A percentile compares a stretch with the other conserved stretches of the same genome.
Evolutionary conservation across 1,140 invertebrate genomes (phyloP).

Genomic region (Campoletis sonorensis): DNA sequence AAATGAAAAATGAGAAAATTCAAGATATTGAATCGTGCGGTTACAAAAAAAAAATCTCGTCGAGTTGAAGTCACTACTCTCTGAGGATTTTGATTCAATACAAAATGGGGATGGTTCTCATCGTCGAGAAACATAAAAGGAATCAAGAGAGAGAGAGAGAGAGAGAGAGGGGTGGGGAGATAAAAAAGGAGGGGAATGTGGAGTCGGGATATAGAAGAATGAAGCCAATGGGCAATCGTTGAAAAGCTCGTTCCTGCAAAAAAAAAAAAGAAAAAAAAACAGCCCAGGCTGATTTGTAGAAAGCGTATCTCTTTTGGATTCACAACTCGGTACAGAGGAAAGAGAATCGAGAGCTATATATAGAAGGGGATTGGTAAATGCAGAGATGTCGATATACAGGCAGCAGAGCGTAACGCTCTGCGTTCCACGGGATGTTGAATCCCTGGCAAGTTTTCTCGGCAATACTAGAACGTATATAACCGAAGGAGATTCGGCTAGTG

Average conservation of each 20-base stretch:
- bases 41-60: too few species aligned
- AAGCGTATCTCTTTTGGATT: not conserved
- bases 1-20: too few species aligned
- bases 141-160: not conserved
- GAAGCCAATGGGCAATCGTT: constrained; percentile 26
- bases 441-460: not conserved
- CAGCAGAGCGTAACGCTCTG: not conserved
- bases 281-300: not conserved
- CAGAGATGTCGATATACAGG: not conserved
- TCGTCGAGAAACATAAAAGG: not conserved
- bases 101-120: not conserved
- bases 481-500: not conserved
- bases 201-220: too few species aligned
- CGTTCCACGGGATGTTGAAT: not conserved
- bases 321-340: not conserved
- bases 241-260: constrained; percentile 43
- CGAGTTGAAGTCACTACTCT: not conserved
- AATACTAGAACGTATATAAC: constrained; percentile 22
- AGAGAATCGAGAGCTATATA: not conserved
- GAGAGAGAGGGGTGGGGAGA: not conserved
- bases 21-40: too few species aligned
- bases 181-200: constrained; percentile 19
- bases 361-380: not conserved
- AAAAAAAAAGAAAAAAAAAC: not conserved
- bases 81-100: not conserved